Evolutionary conservation across 2,797 vertebrate species (phyloP).

Genomic region (Poecilia gillii): DNA sequence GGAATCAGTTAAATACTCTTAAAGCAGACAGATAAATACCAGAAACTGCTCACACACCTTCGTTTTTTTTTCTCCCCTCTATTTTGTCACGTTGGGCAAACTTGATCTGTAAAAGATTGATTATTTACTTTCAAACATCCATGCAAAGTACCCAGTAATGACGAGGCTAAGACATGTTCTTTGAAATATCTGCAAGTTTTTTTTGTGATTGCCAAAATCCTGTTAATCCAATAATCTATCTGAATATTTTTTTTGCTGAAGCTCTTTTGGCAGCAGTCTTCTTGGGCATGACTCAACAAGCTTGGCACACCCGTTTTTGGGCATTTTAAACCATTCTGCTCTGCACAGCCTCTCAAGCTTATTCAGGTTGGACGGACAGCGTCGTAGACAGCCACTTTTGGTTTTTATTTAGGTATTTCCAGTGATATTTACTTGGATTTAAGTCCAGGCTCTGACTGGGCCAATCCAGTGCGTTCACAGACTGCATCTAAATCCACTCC

Average conservation of each 20-base stretch:
- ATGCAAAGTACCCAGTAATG: not conserved
- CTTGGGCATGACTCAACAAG: not conserved
- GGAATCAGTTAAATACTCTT: not conserved
- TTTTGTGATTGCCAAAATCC: not conserved
- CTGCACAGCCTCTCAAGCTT: not conserved
- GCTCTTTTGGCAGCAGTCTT: not conserved
- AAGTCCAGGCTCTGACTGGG: not conserved
- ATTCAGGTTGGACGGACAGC: not conserved
- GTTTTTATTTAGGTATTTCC: not conserved
- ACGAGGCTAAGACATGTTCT: not conserved
- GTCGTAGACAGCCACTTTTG: not conserved
- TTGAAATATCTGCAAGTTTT: not conserved
- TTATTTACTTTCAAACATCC: not conserved
- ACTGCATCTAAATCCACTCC: not conserved
- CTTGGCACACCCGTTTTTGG: not conserved
- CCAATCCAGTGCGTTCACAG: not conserved
- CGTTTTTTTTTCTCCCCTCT: not conserved
- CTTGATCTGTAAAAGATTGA: not conserved
- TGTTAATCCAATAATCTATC: not conserved
- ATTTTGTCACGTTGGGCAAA: not conserved
- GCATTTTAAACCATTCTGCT: not conserved
- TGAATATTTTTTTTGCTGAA: slow-evolving; percentile 4
- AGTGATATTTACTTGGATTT: not conserved
- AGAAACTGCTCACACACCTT: not conserved
- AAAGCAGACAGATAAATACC: not conserved